phyloP scores from a whole-genome alignment of 2,797 vertebrate species.

The Tadarida brasiliensis region DNA sequence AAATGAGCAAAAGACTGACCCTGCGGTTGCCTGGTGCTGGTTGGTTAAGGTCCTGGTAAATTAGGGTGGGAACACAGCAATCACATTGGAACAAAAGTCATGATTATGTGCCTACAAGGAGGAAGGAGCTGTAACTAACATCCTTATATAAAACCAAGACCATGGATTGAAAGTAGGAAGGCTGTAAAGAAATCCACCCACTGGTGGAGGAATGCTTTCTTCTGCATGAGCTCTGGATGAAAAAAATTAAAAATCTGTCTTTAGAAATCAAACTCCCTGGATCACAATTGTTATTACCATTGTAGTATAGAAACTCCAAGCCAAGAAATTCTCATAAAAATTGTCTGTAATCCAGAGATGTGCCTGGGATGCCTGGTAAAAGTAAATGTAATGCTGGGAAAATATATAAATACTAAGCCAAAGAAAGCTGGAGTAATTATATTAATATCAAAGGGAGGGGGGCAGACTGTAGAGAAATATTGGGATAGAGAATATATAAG shows the following conservation, averaged over 20 bases:
- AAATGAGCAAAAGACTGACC: neutral
- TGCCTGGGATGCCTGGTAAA: neutral
- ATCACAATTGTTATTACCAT: neutral
- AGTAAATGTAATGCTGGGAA: neutral
- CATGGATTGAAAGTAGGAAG: neutral
- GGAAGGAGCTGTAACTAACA: neutral
- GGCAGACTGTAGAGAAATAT: neutral
- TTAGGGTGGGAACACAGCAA: neutral
- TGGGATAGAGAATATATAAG: neutral
- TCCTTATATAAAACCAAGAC: neutral
- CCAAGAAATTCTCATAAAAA: neutral
- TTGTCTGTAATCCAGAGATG: neutral
- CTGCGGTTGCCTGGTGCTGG: neutral
- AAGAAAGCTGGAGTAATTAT: neutral
- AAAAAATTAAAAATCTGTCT: neutral
- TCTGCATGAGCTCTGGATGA: neutral
- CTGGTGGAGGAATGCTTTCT: neutral
- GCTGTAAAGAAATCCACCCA: neutral
- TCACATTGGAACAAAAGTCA: neutral
- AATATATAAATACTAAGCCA: neutral
- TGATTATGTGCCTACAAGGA: neutral
- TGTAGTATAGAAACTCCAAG: neutral
- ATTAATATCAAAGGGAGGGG: neutral
- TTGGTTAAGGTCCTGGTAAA: neutral
- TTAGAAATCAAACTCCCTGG: neutral